Evolutionary conservation across 2,797 vertebrate genomes (phyloP).

Genomic region (Bradypus variegatus): DNA sequence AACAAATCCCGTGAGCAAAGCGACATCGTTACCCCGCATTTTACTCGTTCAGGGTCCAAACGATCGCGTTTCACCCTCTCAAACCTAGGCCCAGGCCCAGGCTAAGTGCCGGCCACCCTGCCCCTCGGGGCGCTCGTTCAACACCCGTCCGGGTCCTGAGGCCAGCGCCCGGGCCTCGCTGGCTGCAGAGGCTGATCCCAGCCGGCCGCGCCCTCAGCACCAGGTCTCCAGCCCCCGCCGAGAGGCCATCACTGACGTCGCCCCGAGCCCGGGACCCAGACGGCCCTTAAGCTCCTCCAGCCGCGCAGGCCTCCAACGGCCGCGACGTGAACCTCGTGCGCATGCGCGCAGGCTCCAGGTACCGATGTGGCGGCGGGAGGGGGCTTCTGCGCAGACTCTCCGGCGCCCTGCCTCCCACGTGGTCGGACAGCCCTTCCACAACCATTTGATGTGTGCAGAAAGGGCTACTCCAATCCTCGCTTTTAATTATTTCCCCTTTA

Average conservation of each 20-base stretch:
- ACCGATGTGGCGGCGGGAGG: rapidly evolving
- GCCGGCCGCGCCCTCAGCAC: not conserved
- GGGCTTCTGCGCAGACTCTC: not conserved
- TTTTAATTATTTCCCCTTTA: not conserved
- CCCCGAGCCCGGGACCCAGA: not conserved
- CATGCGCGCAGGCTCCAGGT: not conserved
- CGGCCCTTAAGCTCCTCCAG: not conserved
- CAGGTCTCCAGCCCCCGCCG: not conserved
- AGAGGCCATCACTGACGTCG: conserved; percentile 3
- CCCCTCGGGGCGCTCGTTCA: rapidly evolving
- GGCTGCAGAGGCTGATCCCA: not conserved
- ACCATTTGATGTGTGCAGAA: rapidly evolving
- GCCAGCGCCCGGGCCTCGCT: not conserved
- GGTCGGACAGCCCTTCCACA: rapidly evolving
- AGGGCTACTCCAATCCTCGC: rapidly evolving
- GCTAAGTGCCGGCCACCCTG: not conserved
- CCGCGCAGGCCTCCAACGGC: not conserved
- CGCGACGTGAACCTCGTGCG: rapidly evolving
- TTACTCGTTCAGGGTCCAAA: not conserved
- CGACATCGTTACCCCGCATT: not conserved
- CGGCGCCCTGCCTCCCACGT: not conserved
- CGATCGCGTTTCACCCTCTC: not conserved
- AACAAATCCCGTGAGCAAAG: too few relatives aligned
- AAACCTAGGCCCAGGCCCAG: not conserved
- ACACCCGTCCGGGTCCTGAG: not conserved